A percentile compares a stretch with the other conserved stretches of the same genome.
Conservation (phyloP, 2,113 vertebrate species). For the Festucalex cinctus region DNA sequence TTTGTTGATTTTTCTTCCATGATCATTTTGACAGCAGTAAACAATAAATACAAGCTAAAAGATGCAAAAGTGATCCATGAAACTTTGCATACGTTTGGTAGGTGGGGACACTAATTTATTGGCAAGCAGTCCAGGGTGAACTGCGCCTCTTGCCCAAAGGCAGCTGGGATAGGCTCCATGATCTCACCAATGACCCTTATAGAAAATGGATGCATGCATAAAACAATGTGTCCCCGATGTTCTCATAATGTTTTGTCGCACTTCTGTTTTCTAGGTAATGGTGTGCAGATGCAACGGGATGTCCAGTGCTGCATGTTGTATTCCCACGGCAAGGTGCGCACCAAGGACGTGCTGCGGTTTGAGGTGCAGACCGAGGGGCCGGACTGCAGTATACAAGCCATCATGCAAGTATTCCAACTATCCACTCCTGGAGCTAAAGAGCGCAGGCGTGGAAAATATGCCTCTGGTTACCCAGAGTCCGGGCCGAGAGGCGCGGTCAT, state of each 20-base stretch:
- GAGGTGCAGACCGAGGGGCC: conserved; percentile 79
- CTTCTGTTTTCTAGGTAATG: conserved; percentile 59
- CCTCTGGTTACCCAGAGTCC: conserved; percentile 57
- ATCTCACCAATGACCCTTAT: no score
- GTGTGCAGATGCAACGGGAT: conserved; percentile 78
- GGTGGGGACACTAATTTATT: no score
- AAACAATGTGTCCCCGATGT: no score
- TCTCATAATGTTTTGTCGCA: background rate
- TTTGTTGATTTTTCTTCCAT: no score
- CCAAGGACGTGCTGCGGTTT: conserved; percentile 77
- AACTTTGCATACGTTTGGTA: no score
- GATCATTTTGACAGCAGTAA: no score
- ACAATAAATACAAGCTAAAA: no score
- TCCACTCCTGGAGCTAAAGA: conserved; percentile 62
- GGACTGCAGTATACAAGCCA: conserved; percentile 80
- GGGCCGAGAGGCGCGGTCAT: conserved; percentile 63
- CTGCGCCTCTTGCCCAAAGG: no score
- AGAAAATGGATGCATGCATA: no score
- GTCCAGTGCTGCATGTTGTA: conserved; percentile 81
- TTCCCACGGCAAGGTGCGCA: conserved; percentile 76
- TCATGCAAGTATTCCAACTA: conserved; percentile 79
- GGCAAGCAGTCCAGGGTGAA: no score
- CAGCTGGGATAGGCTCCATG: no score
- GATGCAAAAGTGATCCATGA: no score
- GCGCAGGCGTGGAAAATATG: conserved; percentile 68